These are phyloP conservation scores for Tetranychus cinnabarinus DNA, from an alignment of 1,140 invertebrate species.

Conservation along the genomic window DNA sequence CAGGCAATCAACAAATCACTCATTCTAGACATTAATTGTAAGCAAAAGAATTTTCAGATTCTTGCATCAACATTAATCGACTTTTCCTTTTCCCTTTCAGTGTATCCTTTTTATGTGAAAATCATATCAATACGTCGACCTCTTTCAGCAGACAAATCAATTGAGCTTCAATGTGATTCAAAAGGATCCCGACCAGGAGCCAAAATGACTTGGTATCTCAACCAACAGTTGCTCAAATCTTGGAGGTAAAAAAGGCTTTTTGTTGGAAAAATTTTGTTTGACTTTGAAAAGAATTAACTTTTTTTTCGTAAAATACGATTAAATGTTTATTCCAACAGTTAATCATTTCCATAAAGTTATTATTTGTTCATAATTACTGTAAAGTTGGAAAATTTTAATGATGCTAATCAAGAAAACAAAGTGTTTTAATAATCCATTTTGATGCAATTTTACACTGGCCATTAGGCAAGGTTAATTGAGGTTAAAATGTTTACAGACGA, in stretches of 20 bases:
- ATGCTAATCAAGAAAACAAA: too few relatives aligned
- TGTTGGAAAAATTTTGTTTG: too few relatives aligned
- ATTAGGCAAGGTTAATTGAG: too few relatives aligned
- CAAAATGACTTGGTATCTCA: constrained; percentile 14
- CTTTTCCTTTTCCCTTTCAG: neutral
- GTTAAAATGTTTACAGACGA: too few relatives aligned
- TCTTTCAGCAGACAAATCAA: constrained; percentile 14
- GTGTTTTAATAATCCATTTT: too few relatives aligned
- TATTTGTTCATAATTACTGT: too few relatives aligned
- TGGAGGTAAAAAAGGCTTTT: constrained; percentile 5
- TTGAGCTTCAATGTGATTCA: constrained; percentile 13
- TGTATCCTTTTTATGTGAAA: neutral
- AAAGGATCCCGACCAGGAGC: constrained; percentile 14
- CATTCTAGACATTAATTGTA: constrained; percentile 17
- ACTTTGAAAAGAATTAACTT: too few relatives aligned
- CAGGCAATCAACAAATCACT: constrained; percentile 18
- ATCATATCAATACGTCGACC: neutral
- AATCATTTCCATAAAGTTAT: too few relatives aligned
- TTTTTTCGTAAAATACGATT: too few relatives aligned
- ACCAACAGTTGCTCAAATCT: neutral
- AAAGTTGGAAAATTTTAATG: too few relatives aligned
- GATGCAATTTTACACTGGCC: too few relatives aligned
- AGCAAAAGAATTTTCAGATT: constrained; percentile 15
- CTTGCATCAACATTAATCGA: neutral
- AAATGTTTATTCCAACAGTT: too few relatives aligned